Conservation (phyloP, 2,888 invertebrate genomes). For the Synergus japonicus region DNA sequence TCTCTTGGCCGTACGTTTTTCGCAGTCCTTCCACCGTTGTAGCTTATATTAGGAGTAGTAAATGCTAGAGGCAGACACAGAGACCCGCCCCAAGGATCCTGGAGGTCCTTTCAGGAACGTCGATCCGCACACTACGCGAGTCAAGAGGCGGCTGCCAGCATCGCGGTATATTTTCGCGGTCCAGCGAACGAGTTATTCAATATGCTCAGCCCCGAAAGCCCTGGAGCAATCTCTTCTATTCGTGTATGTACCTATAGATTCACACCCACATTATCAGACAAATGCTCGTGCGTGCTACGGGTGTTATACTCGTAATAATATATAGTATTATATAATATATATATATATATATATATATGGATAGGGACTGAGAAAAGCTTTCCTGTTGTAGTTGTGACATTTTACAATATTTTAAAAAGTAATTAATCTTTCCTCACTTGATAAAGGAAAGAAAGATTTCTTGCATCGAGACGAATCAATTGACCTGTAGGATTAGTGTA, state of each 20-base stretch:
- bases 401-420: too few species aligned
- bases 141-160: conserved; percentile 58
- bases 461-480: too few species aligned
- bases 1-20: conserved; percentile 40
- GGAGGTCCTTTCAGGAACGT: conserved; percentile 71
- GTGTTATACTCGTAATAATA: neutral
- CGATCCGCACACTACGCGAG: conserved; percentile 61
- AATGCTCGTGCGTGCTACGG: neutral
- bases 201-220: conserved; percentile 76
- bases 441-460: too few species aligned
- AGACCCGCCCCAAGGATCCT: conserved; percentile 70
- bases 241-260: neutral
- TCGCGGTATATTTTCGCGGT: conserved; percentile 77
- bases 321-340: too few species aligned
- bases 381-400: too few species aligned
- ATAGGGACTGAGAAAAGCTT: conserved; percentile 6
- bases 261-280: neutral
- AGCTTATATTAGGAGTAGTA: conserved; percentile 38
- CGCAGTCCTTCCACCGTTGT: conserved; percentile 24
- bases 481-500: too few species aligned
- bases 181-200: conserved; percentile 75
- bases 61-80: conserved; percentile 63
- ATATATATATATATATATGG: neutral
- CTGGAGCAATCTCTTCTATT: conserved; percentile 73
- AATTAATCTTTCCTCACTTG: too few species aligned